phyloP scores from a whole-genome alignment of 2,888 invertebrate species.

The Polylopha cassiicola region DNA sequence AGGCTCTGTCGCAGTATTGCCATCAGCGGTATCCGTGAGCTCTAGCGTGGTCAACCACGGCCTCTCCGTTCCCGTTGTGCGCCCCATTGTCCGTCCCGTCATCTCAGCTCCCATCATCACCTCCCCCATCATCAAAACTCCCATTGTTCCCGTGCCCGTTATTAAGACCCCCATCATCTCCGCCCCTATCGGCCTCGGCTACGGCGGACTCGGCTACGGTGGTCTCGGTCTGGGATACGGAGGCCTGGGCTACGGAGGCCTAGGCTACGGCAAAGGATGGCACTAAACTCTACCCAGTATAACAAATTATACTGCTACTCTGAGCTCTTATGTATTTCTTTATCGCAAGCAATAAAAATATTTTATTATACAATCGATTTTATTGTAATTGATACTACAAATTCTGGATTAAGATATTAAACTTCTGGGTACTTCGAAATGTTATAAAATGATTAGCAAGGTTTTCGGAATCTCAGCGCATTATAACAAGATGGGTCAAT shows the following conservation, averaged over 20 bases:
- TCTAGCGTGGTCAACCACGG: slow-evolving; percentile 55
- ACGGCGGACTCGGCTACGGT: slow-evolving; percentile 14
- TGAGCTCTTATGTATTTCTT: too few species aligned
- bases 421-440: too few species aligned
- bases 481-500: too few species aligned
- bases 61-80: slow-evolving; percentile 38
- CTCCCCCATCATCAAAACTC: slow-evolving; percentile 34
- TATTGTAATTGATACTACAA: too few species aligned
- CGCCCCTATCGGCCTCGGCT: slow-evolving; percentile 26
- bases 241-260: slow-evolving; percentile 24
- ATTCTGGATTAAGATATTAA: too few species aligned
- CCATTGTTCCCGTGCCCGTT: slow-evolving; percentile 33
- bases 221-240: slow-evolving; percentile 13
- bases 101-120: slow-evolving; percentile 27
- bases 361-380: too few species aligned
- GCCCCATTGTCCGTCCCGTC: slow-evolving; percentile 19
- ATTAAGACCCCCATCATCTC: slow-evolving; percentile 24
- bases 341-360: too few species aligned
- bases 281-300: too few species aligned
- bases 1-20: slow-evolving; percentile 30
- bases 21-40: slow-evolving; percentile 40
- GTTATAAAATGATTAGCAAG: too few species aligned
- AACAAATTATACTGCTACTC: too few species aligned
- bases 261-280: slow-evolving; percentile 25
- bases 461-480: too few species aligned